phyloP scores from a whole-genome alignment of 64 coral and sea anemone genomes.

The Stylophora pistillata region DNA sequence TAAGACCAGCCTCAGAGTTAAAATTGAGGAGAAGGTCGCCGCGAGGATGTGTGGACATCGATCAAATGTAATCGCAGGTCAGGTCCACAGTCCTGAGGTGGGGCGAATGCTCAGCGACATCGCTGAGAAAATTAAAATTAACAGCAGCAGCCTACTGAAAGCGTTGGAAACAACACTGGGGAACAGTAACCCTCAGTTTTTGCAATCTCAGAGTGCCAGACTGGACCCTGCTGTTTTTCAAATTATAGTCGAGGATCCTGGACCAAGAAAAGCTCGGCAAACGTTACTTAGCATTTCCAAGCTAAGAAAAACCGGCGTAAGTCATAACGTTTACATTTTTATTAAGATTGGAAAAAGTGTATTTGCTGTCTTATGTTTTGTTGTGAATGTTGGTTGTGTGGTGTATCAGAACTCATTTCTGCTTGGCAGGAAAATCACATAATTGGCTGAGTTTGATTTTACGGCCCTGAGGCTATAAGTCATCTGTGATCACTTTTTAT shows the following conservation, averaged over 20 bases:
- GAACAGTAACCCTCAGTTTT: neutral
- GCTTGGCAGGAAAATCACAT: too few relatives aligned
- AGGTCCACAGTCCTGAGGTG: neutral
- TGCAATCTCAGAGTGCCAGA: constrained; percentile 1
- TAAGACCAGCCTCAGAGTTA: too few relatives aligned
- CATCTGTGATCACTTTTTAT: too few relatives aligned
- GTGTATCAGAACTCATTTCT: too few relatives aligned
- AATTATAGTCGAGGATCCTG: constrained; percentile 5
- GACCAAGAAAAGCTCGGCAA: constrained; percentile 11
- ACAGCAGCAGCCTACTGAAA: neutral
- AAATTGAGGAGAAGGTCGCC: too few relatives aligned
- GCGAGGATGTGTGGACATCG: too few relatives aligned
- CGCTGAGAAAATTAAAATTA: neutral
- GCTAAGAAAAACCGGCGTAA: constrained; percentile 7
- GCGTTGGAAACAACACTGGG: neutral
- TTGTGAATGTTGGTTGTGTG: too few relatives aligned
- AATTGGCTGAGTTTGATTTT: too few relatives aligned
- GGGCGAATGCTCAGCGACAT: neutral
- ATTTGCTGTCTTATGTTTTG: too few relatives aligned
- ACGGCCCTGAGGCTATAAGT: too few relatives aligned
- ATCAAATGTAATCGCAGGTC: too few relatives aligned
- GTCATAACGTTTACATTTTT: neutral
- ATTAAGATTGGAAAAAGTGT: too few relatives aligned
- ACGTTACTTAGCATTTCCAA: constrained; percentile 3
- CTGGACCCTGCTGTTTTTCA: constrained; percentile 14